Conservation (phyloP, 2,888 invertebrate species). For the Aradus depressus region DNA sequence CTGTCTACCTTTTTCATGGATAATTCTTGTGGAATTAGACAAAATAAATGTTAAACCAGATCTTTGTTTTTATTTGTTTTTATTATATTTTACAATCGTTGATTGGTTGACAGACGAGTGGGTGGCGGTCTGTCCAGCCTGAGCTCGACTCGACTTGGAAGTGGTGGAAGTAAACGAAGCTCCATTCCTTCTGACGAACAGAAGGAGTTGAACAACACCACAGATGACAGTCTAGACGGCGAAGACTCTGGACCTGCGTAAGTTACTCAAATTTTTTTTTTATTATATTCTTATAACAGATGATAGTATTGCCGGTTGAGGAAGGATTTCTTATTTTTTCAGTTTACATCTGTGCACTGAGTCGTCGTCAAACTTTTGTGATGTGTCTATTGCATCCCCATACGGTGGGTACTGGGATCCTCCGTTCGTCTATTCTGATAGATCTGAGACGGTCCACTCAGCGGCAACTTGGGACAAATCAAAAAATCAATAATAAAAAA, state of each 20-base stretch:
- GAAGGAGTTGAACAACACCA: constrained; percentile 29
- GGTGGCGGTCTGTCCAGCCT: constrained; percentile 25
- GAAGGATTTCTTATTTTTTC: too few relatives aligned
- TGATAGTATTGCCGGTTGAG: too few relatives aligned
- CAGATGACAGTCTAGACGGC: constrained; percentile 61
- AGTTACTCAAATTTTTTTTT: not conserved
- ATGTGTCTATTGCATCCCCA: too few relatives aligned
- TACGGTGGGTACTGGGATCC: too few relatives aligned
- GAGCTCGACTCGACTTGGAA: constrained; percentile 28
- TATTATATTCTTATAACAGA: not conserved
- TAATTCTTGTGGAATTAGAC: not conserved
- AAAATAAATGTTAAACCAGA: not conserved
- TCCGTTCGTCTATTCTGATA: too few relatives aligned
- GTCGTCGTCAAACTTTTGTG: too few relatives aligned
- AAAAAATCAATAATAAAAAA: too few relatives aligned
- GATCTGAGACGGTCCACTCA: too few relatives aligned
- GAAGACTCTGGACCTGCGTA: constrained; percentile 39
- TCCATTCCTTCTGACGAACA: constrained; percentile 30
- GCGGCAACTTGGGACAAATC: too few relatives aligned
- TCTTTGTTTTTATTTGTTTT: not conserved
- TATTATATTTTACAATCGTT: not conserved
- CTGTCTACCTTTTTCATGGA: too few relatives aligned
- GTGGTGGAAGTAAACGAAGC: constrained; percentile 29
- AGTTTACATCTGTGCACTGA: too few relatives aligned
- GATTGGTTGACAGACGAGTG: constrained; percentile 23